phyloP scores from a whole-genome alignment of 2,797 vertebrate species.

The Microctenopoma stevenorrisi region DNA sequence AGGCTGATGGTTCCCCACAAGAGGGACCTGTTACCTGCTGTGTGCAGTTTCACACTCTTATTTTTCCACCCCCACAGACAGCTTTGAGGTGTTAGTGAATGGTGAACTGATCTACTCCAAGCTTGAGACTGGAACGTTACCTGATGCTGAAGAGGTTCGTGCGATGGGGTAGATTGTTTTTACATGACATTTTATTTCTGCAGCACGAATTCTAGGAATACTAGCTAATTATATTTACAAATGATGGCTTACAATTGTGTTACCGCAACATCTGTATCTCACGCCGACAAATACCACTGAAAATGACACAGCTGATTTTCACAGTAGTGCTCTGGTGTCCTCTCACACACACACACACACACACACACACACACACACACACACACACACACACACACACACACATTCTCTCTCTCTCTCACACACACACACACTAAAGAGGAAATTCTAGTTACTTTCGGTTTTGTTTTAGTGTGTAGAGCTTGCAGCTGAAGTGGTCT shows the following conservation, averaged over 20 bases:
- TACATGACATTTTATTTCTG: not conserved
- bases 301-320: not conserved
- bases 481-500: not conserved
- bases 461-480: not conserved
- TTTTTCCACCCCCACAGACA: slow-evolving; percentile 52
- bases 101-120: slow-evolving; percentile 68
- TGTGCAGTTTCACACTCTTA: not conserved
- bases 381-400: too few relatives aligned
- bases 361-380: too few relatives aligned
- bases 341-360: not conserved
- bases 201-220: too few relatives aligned
- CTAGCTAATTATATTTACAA: too few relatives aligned
- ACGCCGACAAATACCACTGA: too few relatives aligned
- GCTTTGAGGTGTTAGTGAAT: slow-evolving; percentile 73
- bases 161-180: not conserved
- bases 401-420: too few relatives aligned
- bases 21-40: not conserved
- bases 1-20: not conserved
- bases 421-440: not conserved
- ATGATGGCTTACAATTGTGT: too few relatives aligned
- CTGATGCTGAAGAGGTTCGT: slow-evolving; percentile 51
- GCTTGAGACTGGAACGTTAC: slow-evolving; percentile 36
- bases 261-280: too few relatives aligned
- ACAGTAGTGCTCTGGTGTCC: not conserved
- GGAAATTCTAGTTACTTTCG: not conserved